These are phyloP conservation scores for Heterotis niloticus DNA, from an alignment of 2,113 vertebrate genomes.

Conservation along the genomic window DNA sequence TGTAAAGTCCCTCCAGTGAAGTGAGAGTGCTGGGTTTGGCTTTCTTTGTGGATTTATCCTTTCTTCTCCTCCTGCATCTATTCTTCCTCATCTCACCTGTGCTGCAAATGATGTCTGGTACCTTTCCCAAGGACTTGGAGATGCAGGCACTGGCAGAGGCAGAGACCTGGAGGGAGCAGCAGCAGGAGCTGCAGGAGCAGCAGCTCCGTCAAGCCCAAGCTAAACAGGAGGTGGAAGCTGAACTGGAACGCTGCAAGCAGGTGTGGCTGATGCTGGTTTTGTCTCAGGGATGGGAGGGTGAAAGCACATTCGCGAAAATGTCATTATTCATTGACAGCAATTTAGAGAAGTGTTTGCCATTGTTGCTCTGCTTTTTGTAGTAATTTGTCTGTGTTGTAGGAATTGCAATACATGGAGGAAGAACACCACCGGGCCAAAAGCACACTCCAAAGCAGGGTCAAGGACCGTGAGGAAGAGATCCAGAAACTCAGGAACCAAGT, in stretches of 20 bases:
- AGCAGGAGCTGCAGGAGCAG: constrained; percentile 81
- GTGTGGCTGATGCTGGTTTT: constrained; percentile 46
- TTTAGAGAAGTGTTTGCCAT: not conserved
- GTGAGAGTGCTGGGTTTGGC: not conserved
- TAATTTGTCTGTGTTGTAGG: constrained; percentile 59
- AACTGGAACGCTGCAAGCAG: constrained; percentile 88
- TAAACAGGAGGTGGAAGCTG: constrained; percentile 83
- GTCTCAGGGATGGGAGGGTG: not conserved
- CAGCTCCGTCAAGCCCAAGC: constrained; percentile 65
- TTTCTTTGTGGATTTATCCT: not conserved
- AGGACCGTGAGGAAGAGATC: constrained; percentile 95
- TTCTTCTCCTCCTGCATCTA: not conserved
- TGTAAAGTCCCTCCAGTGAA: no score
- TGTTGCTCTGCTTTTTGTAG: not conserved
- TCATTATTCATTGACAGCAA: not conserved
- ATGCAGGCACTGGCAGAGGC: constrained; percentile 79
- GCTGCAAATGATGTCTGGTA: not conserved
- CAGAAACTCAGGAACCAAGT: constrained; percentile 98
- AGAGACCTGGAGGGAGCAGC: constrained; percentile 81
- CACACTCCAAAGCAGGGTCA: constrained; percentile 84
- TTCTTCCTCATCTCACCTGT: not conserved
- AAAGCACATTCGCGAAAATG: not conserved
- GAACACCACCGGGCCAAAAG: constrained; percentile 83
- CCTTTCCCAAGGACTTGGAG: constrained; percentile 78
- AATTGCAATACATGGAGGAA: constrained; percentile 84